Evolutionary conservation across 2,888 invertebrate species (phyloP).

Genomic region (Phaonia tiefii): DNA sequence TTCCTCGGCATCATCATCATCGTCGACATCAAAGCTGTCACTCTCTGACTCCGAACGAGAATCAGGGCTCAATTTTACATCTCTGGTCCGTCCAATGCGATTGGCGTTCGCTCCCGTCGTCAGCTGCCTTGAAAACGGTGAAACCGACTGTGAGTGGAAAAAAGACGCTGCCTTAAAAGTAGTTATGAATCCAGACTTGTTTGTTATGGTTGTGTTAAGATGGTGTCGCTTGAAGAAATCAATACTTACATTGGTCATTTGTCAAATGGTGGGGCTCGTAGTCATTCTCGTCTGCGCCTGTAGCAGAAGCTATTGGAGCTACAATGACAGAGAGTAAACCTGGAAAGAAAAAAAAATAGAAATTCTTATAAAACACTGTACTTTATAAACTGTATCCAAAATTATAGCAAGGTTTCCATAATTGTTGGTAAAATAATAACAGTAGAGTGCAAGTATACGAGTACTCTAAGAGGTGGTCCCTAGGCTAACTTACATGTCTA

Average conservation of each 20-base stretch:
- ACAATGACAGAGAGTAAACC: slow-evolving; percentile 43
- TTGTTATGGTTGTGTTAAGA: slow-evolving; percentile 66
- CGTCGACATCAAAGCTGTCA: slow-evolving; percentile 47
- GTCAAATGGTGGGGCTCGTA: slow-evolving; percentile 74
- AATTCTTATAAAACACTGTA: no score
- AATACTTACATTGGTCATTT: slow-evolving; percentile 76
- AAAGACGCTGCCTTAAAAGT: slow-evolving; percentile 81
- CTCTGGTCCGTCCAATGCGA: slow-evolving; percentile 52
- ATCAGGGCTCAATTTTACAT: slow-evolving; percentile 58
- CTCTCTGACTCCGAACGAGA: slow-evolving; percentile 50
- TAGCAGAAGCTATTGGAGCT: slow-evolving; percentile 11
- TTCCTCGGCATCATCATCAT: slow-evolving; percentile 69
- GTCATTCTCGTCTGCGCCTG: slow-evolving; percentile 60
- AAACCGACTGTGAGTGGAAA: slow-evolving; percentile 78
- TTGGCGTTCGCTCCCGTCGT: slow-evolving; percentile 54
- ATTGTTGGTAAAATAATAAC: no score
- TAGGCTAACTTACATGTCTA: no score
- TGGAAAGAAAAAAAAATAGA: slow-evolving; percentile 29
- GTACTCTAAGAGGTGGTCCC: no score
- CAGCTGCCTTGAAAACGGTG: slow-evolving; percentile 70
- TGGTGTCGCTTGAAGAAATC: slow-evolving; percentile 40
- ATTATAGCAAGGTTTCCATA: not conserved
- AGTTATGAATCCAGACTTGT: slow-evolving; percentile 74
- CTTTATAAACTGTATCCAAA: not conserved
- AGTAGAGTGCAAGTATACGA: no score